Base-by-base conservation (phyloP, 2,888 invertebrate genomes). In the Emmelina monodactyla region DNA sequence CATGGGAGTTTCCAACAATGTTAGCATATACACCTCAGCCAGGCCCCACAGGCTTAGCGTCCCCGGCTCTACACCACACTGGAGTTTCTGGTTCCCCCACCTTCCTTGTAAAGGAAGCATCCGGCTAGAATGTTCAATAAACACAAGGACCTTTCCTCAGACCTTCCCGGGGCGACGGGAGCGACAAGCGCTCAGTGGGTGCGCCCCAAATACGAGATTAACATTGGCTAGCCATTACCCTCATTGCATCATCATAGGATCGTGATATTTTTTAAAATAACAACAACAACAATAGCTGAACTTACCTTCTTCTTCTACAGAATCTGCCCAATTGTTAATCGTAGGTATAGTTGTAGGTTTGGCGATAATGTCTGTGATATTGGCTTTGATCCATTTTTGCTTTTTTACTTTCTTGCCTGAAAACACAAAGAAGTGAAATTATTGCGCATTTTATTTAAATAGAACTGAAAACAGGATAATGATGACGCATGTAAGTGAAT, bases 381-480 rank as follows among this genome's bases (percentile, higher is more conserved):
- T 85, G 56, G 94, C 73, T 44, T 89, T 89, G 64, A 88, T 90
- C 65, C 91, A 91, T 83, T 92, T 93, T 71, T 84, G 83, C 83
- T 91, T 94, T 83, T 89, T 92, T 67, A 83, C 86, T 83, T 89
- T 93, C 85, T 89, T 93, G 75, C 85, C 90, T 91, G 14, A 25
- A 25, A 25, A 25, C 11, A 10, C n/a, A 3, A 19, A 25, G 25
- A 10, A 11, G n/a, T 25, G 25, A 25, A 25, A n/a, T 10, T n/a
- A 11, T 3, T 14, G 12, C 4, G 3, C 14, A 29, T 13, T 13
- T 5, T 12, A 4, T 11, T 12, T 38, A 41, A 7, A 14, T 29
- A n/a, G 7, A 6, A 11, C 28, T 13, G 13, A 3, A 29, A 29
- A 56, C 53, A 56, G 56, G 43, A 57, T 53, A 63, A 60, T 57